Percentiles rank a stretch among this genome's conserved stretches.
Conservation (phyloP, 1,140 invertebrate genomes). For the Drosophila bocqueti region DNA sequence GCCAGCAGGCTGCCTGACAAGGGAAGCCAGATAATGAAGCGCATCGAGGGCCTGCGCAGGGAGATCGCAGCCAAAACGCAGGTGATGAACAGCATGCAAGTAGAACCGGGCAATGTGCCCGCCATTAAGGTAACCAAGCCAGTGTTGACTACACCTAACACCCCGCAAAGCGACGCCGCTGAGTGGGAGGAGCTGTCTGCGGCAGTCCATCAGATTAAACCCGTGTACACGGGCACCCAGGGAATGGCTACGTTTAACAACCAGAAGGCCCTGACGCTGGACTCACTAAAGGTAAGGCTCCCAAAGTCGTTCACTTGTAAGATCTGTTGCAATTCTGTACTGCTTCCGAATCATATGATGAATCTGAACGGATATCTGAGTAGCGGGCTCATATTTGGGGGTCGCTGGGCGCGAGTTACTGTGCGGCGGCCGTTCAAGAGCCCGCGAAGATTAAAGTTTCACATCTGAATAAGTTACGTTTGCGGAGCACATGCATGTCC, state of each 20-base stretch:
- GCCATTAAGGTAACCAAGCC: constrained; percentile 13
- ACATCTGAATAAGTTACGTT: constrained; percentile 23
- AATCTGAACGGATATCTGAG: constrained; percentile 78
- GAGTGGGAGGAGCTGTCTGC: constrained; percentile 58
- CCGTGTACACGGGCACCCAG: constrained; percentile 66
- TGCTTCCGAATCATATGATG: constrained; percentile 41
- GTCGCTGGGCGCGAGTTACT: constrained; percentile 68
- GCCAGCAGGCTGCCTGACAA: constrained; percentile 64
- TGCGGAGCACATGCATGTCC: too few species aligned
- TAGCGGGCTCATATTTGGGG: constrained; percentile 2
- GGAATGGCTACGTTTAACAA: constrained; percentile 79
- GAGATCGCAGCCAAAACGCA: constrained; percentile 42
- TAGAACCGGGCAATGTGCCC: constrained; percentile 30
- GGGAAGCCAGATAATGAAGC: constrained; percentile 50
- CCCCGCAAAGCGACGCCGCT: background rate
- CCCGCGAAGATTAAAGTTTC: constrained; percentile 55
- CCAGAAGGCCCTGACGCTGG: constrained; percentile 73
- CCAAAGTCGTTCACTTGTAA: background rate
- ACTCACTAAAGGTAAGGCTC: constrained; percentile 70
- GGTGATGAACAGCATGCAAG: constrained; percentile 24
- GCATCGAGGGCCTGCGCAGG: constrained; percentile 49
- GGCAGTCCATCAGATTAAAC: constrained; percentile 71
- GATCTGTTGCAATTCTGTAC: background rate
- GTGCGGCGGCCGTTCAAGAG: constrained; percentile 45
- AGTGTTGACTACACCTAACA: background rate